Evolutionary conservation across 2,888 invertebrate genomes (phyloP).

Genomic region (Coelopa pilipes): DNA sequence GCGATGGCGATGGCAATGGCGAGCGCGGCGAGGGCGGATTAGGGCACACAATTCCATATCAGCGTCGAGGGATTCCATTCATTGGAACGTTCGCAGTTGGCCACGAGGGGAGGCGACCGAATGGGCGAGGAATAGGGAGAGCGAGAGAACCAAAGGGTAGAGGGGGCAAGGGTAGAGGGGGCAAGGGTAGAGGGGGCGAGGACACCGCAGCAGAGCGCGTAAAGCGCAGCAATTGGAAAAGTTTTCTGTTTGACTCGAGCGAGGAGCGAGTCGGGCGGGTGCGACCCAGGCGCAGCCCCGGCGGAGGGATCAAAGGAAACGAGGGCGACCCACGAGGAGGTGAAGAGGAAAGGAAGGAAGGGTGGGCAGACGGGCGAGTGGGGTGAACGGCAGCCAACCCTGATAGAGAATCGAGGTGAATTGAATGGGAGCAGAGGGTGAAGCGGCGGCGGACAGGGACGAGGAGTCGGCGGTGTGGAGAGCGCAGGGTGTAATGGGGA

Average conservation of each 20-base stretch:
- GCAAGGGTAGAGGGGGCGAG: not conserved
- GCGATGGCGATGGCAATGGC: not conserved
- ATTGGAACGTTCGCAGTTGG: slow-evolving; percentile 11
- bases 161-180: too few species aligned
- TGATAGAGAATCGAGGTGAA: too few species aligned
- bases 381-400: too few species aligned
- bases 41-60: slow-evolving; percentile 27
- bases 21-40: not conserved
- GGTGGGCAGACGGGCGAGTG: too few species aligned
- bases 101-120: not conserved
- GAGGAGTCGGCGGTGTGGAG: too few species aligned
- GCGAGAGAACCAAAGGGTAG: too few species aligned
- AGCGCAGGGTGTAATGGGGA: slow-evolving; percentile 18
- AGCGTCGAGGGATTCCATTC: slow-evolving; percentile 20
- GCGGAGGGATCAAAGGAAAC: not conserved
- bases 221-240: slow-evolving; percentile 33
- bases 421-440: too few species aligned
- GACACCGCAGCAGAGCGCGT: slow-evolving; percentile 19
- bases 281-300: too few species aligned
- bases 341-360: too few species aligned
- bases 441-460: too few species aligned
- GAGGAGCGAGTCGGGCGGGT: not conserved
- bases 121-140: too few species aligned
- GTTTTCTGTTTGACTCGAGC: slow-evolving; percentile 4
- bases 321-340: not conserved